phyloP scores from a whole-genome alignment of 2,888 invertebrate genomes.

The Bruchidius siliquastri region DNA sequence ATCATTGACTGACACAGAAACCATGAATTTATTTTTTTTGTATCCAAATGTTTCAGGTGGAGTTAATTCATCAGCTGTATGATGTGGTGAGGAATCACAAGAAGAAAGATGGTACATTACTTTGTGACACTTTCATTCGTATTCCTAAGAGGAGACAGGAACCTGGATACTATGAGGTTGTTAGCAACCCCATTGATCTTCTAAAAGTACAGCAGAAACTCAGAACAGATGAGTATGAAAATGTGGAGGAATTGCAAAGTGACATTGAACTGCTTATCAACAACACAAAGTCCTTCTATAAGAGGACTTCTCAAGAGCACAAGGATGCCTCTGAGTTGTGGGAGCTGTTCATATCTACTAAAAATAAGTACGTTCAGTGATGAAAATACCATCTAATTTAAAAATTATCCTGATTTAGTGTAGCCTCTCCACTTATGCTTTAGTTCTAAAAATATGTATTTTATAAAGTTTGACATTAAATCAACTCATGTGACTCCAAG shows the following conservation, averaged over 20 bases:
- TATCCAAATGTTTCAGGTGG: conserved; percentile 54
- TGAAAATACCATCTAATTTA: no score
- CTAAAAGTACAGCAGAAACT: conserved; percentile 93
- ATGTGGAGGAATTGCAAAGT: conserved; percentile 82
- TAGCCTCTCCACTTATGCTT: no score
- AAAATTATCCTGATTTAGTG: no score
- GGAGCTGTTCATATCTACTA: conserved; percentile 71
- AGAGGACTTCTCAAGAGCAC: conserved; percentile 77
- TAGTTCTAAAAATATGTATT: no score
- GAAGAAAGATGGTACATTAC: conserved; percentile 82
- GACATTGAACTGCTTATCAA: conserved; percentile 89
- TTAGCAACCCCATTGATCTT: conserved; percentile 92
- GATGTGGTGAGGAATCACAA: conserved; percentile 87
- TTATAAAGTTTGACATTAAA: no score
- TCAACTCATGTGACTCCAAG: no score
- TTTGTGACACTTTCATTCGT: conserved; percentile 92
- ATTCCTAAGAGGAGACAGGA: conserved; percentile 92
- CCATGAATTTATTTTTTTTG: not conserved
- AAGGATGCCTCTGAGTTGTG: conserved; percentile 85
- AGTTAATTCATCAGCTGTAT: conserved; percentile 87
- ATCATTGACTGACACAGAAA: no score
- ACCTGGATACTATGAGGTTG: conserved; percentile 87
- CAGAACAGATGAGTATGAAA: conserved; percentile 94
- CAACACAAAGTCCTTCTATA: conserved; percentile 95
- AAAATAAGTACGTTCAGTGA: conserved; percentile 43